Conservation (phyloP, 2,113 vertebrate species). For the Morone chrysops region DNA sequence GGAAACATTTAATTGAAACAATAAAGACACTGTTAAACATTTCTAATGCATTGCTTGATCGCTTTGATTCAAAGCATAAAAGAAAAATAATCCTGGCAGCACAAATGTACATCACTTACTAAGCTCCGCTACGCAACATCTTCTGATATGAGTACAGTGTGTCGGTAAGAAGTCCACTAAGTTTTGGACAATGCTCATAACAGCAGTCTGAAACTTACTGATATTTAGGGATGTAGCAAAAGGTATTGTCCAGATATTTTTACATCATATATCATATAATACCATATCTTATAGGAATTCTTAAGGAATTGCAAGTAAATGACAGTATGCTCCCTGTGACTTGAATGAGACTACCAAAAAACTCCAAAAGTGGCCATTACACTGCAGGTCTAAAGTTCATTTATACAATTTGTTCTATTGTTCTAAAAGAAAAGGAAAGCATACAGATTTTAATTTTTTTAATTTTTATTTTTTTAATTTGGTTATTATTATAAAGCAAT, state of each 20-base stretch:
- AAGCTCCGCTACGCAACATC: no score
- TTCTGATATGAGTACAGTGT: not conserved
- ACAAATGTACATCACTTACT: not conserved
- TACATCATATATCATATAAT: no score
- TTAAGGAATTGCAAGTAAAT: not conserved
- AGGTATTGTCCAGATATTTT: no score
- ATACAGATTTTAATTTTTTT: not conserved
- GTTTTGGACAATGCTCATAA: not conserved
- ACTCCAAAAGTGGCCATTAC: not conserved
- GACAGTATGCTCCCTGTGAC: not conserved
- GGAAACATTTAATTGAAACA: slow-evolving; percentile 20
- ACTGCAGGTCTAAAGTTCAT: not conserved
- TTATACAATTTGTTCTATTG: not conserved
- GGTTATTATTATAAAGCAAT: not conserved
- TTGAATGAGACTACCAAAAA: no score
- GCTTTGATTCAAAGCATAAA: not conserved
- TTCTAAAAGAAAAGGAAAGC: not conserved
- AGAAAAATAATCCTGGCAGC: not conserved
- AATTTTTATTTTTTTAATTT: not conserved
- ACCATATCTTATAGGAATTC: no score
- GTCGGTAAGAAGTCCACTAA: not conserved
- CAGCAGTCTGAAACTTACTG: not conserved
- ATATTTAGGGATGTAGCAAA: not conserved
- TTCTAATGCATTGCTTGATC: not conserved
- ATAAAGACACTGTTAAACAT: not conserved